phyloP scores from a whole-genome alignment of 2,113 vertebrate genomes.

The Lampris megalopsis region DNA sequence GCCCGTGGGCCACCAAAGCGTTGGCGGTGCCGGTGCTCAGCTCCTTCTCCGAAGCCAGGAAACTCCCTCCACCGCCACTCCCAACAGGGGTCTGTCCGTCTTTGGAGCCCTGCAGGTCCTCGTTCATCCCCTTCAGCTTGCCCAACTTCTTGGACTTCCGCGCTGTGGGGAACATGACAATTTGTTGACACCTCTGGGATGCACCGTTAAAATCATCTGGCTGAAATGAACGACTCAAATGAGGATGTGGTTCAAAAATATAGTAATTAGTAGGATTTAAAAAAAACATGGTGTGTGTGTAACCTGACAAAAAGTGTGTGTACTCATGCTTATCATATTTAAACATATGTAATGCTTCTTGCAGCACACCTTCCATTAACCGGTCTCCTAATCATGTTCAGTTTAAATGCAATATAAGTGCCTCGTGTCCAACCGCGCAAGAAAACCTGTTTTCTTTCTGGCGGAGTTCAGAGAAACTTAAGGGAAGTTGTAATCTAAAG shows the following conservation, averaged over 20 bases:
- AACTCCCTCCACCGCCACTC: constrained; percentile 68
- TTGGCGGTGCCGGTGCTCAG: constrained; percentile 84
- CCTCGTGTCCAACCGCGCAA: too few species aligned
- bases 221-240: neutral
- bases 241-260: neutral
- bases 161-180: constrained; percentile 78
- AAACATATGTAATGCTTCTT: too few species aligned
- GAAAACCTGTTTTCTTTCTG: neutral
- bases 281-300: neutral
- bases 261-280: neutral
- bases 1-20: constrained; percentile 89
- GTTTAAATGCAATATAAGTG: too few species aligned
- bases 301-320: too few species aligned
- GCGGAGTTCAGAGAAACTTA: constrained; percentile 3
- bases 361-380: too few species aligned
- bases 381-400: too few species aligned
- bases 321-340: too few species aligned
- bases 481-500: constrained; percentile 8
- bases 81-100: constrained; percentile 82
- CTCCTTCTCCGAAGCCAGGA: constrained; percentile 89
- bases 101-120: constrained; percentile 91
- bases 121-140: constrained; percentile 93
- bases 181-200: neutral
- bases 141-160: constrained; percentile 98
- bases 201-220: neutral